Conservation (phyloP, 2,113 vertebrate species). For the Scortum barcoo region DNA sequence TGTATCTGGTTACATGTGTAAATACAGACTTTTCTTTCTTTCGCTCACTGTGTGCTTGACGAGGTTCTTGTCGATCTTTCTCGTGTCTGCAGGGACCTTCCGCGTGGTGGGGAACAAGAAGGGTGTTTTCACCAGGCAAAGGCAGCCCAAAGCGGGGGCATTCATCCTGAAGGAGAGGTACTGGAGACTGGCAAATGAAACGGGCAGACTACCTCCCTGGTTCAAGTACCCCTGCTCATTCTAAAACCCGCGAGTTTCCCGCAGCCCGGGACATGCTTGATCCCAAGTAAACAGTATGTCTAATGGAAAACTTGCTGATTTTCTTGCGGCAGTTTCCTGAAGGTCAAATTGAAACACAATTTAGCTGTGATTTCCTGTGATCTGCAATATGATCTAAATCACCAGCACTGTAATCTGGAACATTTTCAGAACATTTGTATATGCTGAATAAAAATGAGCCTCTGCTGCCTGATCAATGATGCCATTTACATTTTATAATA, state of each 20-base stretch:
- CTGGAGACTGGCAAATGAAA: conserved; percentile 94
- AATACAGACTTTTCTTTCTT: too few species aligned
- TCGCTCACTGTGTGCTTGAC: background rate
- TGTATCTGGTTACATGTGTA: too few species aligned
- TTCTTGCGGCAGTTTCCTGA: background rate
- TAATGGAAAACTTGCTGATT: background rate
- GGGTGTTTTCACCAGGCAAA: conserved; percentile 94
- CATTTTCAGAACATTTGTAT: background rate
- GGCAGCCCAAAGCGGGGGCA: conserved; percentile 93
- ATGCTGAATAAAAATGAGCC: background rate
- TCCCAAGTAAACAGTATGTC: background rate
- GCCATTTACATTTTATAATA: background rate
- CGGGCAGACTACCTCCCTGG: conserved; percentile 80
- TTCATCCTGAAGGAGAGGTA: conserved; percentile 93
- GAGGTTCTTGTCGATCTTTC: background rate
- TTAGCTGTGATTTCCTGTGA: background rate
- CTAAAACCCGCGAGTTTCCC: conserved; percentile 38
- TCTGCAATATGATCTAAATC: background rate
- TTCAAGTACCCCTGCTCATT: conserved; percentile 79
- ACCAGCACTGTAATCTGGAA: background rate
- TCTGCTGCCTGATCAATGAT: background rate
- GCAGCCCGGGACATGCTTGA: background rate
- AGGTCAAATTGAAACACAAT: background rate
- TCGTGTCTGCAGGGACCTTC: conserved; percentile 76
- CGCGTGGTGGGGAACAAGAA: conserved; percentile 95